Base-by-base conservation (phyloP, 2,113 vertebrate species). In the Saguinus midas region DNA sequence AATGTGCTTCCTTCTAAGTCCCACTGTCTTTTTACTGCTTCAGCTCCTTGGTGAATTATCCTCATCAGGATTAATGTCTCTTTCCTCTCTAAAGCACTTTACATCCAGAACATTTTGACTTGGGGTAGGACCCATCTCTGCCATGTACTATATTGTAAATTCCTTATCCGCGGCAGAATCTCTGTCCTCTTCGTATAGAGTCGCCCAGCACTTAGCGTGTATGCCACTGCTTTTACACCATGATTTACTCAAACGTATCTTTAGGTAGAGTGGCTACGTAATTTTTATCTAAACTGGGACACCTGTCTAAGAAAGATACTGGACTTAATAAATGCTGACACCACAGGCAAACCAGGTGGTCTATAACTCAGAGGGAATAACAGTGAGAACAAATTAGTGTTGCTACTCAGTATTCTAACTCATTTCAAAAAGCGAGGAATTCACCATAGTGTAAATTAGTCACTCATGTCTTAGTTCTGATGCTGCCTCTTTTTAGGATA, bases 121-220 rank as follows among this genome's bases (percentile, higher is more conserved):
- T 70, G 13, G 3, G 17, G 43, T 72, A 68, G 48, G 75, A 40
- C 11, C 40, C 16, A 1, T 61, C 13, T 76, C n/a, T 82, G 20
- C 52, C 7, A 37, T 58, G 14, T 5, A 18, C 29, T 90, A 1
- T 6, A 32, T 1, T 43, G 6, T 35, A 55, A n/a, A 57, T 88
- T 58, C 50, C 50, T 70, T 55, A 70, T 84, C 29, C 23, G 23
- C 3, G 48, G 3, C 18, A 40, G 32, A 23, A 6, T 29, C 7
- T 81, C 43, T 40, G 21, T 21, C n/a, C 37, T 72, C 50, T 64
- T 57, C 12, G 14, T 40, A 6, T 14, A 45, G 85, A 43, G 32
- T 7, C 3, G 3, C n/a, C 64, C 29, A 52, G 43, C 6, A 29
- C 35, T 10, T 17, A 32, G 32, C 23, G 14, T 0, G 2, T 6